phyloP scores from a whole-genome alignment of 2,888 invertebrate genomes.

The Eilema depressum region DNA sequence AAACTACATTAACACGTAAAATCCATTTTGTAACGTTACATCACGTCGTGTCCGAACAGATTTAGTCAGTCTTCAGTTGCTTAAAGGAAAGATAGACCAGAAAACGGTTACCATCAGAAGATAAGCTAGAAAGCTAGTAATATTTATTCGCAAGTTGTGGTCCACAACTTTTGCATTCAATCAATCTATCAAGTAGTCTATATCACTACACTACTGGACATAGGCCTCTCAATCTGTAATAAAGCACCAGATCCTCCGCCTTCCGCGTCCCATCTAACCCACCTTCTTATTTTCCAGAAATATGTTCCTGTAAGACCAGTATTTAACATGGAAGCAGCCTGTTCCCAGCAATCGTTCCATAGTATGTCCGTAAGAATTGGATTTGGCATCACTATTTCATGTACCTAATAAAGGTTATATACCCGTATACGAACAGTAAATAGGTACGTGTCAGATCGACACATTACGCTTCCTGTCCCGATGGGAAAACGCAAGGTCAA shows the following conservation, averaged over 20 bases:
- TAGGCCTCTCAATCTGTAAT: no score
- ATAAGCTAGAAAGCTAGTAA: background rate
- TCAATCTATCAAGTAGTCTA: no score
- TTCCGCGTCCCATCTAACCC: no score
- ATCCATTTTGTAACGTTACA: conserved; percentile 22
- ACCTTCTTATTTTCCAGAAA: no score
- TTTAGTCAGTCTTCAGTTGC: background rate
- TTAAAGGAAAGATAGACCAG: background rate
- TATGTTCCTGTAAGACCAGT: no score
- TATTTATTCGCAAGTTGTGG: background rate
- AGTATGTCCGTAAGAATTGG: background rate
- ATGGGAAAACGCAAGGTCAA: conserved; percentile 52
- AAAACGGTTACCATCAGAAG: background rate
- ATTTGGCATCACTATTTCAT: background rate
- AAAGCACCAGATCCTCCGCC: no score
- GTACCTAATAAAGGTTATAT: conserved; percentile 30
- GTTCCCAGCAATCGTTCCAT: background rate
- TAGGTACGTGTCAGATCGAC: conserved; percentile 15
- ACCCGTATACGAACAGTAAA: conserved; percentile 44
- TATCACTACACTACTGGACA: no score
- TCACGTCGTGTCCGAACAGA: background rate
- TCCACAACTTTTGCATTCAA: background rate
- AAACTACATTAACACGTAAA: conserved; percentile 25
- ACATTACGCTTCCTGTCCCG: conserved; percentile 44
- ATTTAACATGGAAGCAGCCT: background rate